Evolutionary conservation across 2,113 vertebrate genomes (phyloP), one percentile per base, ranked within the genome.

Genomic region (Steatornis caripensis): DNA sequence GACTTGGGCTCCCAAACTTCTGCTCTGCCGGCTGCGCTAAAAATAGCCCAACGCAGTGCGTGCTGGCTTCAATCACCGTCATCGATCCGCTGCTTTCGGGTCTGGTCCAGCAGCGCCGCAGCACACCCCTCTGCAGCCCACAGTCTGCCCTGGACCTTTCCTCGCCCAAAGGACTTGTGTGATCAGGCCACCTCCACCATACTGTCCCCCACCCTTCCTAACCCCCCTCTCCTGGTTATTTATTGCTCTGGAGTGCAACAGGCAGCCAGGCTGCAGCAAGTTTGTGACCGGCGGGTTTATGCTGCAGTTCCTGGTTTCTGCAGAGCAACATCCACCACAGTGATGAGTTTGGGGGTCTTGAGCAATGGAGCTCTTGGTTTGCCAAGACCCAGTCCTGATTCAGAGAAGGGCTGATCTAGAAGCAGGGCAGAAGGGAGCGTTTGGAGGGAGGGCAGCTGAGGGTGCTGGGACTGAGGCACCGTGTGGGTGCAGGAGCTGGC

Each of bases 1-100:
- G 62, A 93, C 75, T 76, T 57, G 84, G 88, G 92, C 86, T 96
- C 94, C 92, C 89, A 94, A 93, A 95, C 36, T 83, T 93, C 94
- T 49, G 76, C 94, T 93, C 95, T 91, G 89, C 71, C 4, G 13
- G 82, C 92, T 92, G 91, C 3, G 26, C 97, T 97, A 97, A 95
- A 97, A 97, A 96, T 96, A 97, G 65, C 94, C 80, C 39, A 93
- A 45, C 1, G 19, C 88, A 77, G 84, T 58, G 75, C 14, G 19
- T 15, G 72, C 95, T 89, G 90, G 82, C 89, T 93, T 83, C 95
- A 46, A 41, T 93, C 92, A 34, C 89, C 65, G 77, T 29, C 83
- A 95, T 95, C 43, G 81, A 97, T 92, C 97, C 4, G 5, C 13
- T 3, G 57, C 84, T 77, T 36, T 48, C 49, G 80, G 71, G 82